These are phyloP conservation scores for Toxotes jaculatrix DNA, from an alignment of 2,113 vertebrate species.

Conservation along the genomic window DNA sequence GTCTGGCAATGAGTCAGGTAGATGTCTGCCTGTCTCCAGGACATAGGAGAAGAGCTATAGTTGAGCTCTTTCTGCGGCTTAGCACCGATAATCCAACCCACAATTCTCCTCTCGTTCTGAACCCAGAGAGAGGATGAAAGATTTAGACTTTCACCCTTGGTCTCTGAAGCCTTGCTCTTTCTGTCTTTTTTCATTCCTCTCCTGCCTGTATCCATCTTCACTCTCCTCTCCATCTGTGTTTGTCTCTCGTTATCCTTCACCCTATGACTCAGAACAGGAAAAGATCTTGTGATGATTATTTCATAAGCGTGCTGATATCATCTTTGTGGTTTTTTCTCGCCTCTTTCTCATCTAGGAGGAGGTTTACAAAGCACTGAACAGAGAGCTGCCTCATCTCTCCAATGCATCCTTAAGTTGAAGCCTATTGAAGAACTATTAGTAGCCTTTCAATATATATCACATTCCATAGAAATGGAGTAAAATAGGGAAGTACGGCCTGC, in stretches of 20 bases:
- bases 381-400: constrained; percentile 40
- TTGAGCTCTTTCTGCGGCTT: constrained; percentile 73
- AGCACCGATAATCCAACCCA: constrained; percentile 79
- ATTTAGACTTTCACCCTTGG: constrained; percentile 80
- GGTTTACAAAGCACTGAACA: constrained; percentile 66
- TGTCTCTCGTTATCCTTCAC: constrained; percentile 74
- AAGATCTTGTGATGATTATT: constrained; percentile 81
- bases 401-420: constrained; percentile 16
- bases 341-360: constrained; percentile 69
- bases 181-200: constrained; percentile 31
- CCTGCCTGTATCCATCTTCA: constrained; percentile 35
- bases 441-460: constrained; percentile 27
- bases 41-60: constrained; percentile 59
- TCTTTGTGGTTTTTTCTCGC: constrained; percentile 68
- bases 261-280: constrained; percentile 61
- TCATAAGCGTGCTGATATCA: constrained; percentile 77
- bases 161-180: constrained; percentile 70
- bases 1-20: constrained; percentile 57
- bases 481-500: constrained; percentile 13
- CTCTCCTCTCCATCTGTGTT: constrained; percentile 58
- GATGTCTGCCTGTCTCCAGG: constrained; percentile 50
- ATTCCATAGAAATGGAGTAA: not conserved
- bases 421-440: constrained; percentile 16
- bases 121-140: constrained; percentile 79
- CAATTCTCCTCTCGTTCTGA: constrained; percentile 78